Base-by-base conservation (phyloP, 2,797 vertebrate genomes). In the Pagetopsis macropterus region DNA sequence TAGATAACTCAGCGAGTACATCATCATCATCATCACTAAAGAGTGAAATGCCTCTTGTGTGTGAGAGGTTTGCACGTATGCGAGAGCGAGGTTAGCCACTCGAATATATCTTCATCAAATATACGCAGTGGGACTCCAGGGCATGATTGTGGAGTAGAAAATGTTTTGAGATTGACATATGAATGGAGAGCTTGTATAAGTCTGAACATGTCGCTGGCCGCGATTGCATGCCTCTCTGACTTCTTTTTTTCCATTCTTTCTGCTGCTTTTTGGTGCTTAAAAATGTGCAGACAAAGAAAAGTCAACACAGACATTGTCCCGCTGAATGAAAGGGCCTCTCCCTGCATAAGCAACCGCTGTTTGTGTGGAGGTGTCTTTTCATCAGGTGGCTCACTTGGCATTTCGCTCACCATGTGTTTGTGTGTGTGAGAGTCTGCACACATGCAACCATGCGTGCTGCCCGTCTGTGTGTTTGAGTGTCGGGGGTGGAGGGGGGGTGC, bases 271-370 rank as follows among this genome's bases (percentile, higher is more conserved):
- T 37, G 82, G 82, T 90, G 87, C 88, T 92, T 90, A 87, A 93
- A 92, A 92, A 91, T 89, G 76, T 80, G 80, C 88, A 90, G 91
- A 93, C 93, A 94, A 94, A 91, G 92, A 88, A 91, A 92, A 91
- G 94, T 94, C 93, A 94, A 94, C 93, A 94, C 81, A 83, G 84
- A 88, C 88, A 92, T 94, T 94, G 93, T 95, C 84, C 78, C 15
- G 41, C 46, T 5, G 89, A 84, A 93, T 92, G 92, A 91, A 91
- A 91, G 87, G 85, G 89, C 89, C 92, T 90, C 93, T 91, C 93
- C 93, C 87, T 93, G 89, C 90, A 90, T 91, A 93, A 94, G 92
- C 90, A 92, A 85, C 87, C 81, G 65, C 78, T 84, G 84, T 89
- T 93, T 89, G 91, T 83, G 82, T 86, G 82, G 89, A 90, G 91